These are phyloP conservation scores for Zaprionus ornatus DNA, from an alignment of 1,140 invertebrate species.

Conservation along the genomic window DNA sequence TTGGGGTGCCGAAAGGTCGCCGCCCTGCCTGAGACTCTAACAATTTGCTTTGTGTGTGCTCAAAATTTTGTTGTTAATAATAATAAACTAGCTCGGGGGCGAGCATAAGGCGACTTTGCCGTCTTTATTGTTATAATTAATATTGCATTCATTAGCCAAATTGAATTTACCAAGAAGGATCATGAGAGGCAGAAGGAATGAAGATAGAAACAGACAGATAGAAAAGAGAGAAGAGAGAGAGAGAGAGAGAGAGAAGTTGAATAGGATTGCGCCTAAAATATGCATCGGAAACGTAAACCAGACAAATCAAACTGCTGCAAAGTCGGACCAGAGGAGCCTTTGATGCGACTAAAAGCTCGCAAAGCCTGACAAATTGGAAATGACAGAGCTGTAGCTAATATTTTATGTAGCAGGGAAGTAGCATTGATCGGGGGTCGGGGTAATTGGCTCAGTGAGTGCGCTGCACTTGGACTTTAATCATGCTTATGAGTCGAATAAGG, in stretches of 20 bases:
- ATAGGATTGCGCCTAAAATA: conserved; percentile 23
- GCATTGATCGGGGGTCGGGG: not conserved
- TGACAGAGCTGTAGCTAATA: conserved; percentile 39
- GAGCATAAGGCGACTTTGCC: not conserved
- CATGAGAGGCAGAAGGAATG: not conserved
- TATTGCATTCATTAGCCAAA: conserved; percentile 51
- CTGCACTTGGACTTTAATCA: conserved; percentile 57
- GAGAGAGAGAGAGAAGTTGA: not conserved
- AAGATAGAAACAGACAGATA: not conserved
- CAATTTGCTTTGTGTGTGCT: conserved; percentile 33
- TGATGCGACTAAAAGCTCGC: conserved; percentile 44
- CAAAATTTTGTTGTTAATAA: conserved; percentile 20
- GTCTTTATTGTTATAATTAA: conserved; percentile 46
- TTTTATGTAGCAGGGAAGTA: conserved; percentile 32
- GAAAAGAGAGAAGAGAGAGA: no score
- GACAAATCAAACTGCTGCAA: conserved; percentile 26
- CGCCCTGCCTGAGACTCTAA: not conserved
- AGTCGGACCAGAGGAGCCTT: conserved; percentile 2
- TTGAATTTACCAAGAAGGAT: conserved; percentile 25
- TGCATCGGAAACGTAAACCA: conserved; percentile 21
- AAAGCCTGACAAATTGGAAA: conserved; percentile 47
- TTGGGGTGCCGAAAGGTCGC: conserved; percentile 10
- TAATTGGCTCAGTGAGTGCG: conserved; percentile 32
- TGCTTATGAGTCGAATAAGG: conserved; percentile 40
- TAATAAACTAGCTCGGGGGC: not conserved